A percentile compares a stretch with the other conserved stretches of the same genome.
Evolutionary conservation across 2,797 vertebrate species (phyloP).

Genomic region (Hoplostethus atlanticus): DNA sequence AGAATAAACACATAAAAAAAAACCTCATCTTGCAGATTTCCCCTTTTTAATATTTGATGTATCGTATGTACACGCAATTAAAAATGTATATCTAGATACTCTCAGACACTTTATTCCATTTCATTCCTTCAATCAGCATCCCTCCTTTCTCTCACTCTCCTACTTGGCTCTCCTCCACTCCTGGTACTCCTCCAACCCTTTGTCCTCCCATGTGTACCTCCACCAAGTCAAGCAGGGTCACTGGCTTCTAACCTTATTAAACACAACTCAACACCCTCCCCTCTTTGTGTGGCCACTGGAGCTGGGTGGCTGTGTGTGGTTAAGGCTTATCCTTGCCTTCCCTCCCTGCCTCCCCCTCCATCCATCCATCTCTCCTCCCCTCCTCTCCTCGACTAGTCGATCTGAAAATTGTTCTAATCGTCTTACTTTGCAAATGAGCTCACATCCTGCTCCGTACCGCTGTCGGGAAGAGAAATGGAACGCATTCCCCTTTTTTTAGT

Average conservation of each 20-base stretch:
- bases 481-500: conserved; percentile 32
- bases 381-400: conserved; percentile 54
- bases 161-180: not conserved
- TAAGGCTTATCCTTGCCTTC: conserved; percentile 26
- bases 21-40: no score
- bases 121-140: not conserved
- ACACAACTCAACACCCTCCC: conserved; percentile 37
- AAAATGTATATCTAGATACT: no score
- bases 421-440: conserved; percentile 31
- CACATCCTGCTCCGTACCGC: conserved; percentile 5
- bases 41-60: no score
- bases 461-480: conserved; percentile 19
- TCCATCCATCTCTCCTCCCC: conserved; percentile 23
- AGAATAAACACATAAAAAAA: no score
- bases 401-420: conserved; percentile 31
- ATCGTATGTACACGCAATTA: no score
- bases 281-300: conserved; percentile 19
- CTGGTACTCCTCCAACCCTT: conserved; percentile 20
- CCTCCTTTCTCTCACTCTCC: conserved; percentile 2
- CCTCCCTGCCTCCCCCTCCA: conserved; percentile 20
- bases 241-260: conserved; percentile 39
- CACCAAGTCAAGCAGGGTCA: conserved; percentile 22
- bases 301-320: conserved; percentile 32
- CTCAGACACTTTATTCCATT: not conserved
- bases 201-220: conserved; percentile 40